These are phyloP conservation scores for Anguilla pacifica DNA, from an alignment of 2,797 vertebrate genomes.

Conservation along the genomic window DNA sequence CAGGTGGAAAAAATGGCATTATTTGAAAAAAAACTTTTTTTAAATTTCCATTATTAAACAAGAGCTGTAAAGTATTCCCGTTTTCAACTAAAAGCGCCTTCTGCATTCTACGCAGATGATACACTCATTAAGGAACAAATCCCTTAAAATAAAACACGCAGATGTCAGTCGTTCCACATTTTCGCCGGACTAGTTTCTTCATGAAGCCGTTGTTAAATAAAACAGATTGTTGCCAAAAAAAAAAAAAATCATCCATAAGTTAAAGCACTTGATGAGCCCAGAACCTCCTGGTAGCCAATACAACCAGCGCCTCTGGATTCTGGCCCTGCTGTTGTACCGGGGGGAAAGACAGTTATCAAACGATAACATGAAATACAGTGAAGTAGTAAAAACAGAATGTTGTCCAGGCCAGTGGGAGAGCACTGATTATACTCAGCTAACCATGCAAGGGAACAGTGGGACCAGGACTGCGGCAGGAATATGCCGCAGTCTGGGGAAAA, in stretches of 20 bases:
- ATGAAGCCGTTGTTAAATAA: slow-evolving; percentile 47
- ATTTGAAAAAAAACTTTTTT: slow-evolving; percentile 36
- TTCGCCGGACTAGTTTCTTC: slow-evolving; percentile 32
- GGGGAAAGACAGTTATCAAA: slow-evolving; percentile 34
- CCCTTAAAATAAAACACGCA: slow-evolving; percentile 45
- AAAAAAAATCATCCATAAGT: neutral
- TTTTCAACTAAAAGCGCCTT: slow-evolving; percentile 54
- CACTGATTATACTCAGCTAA: slow-evolving; percentile 48
- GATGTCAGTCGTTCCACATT: slow-evolving; percentile 32
- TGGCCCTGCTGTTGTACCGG: slow-evolving; percentile 10
- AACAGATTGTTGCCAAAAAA: slow-evolving; percentile 20
- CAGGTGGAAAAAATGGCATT: slow-evolving; percentile 7
- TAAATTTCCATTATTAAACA: slow-evolving; percentile 59
- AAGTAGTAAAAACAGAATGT: slow-evolving; percentile 24
- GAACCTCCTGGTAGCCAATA: slow-evolving; percentile 26
- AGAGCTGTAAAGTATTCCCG: slow-evolving; percentile 55
- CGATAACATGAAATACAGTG: slow-evolving; percentile 21
- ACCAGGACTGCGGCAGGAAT: neutral
- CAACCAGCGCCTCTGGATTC: neutral
- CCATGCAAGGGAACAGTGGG: slow-evolving; percentile 54
- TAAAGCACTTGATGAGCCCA: slow-evolving; percentile 16
- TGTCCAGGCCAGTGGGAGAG: slow-evolving; percentile 45
- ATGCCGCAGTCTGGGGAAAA: slow-evolving; percentile 30
- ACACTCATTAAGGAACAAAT: slow-evolving; percentile 37
- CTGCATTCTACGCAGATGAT: slow-evolving; percentile 37